A percentile compares a stretch with the other conserved stretches of the same genome.
Evolutionary conservation across 2,888 invertebrate genomes (phyloP).

Genomic region (Diplolepis rosae): DNA sequence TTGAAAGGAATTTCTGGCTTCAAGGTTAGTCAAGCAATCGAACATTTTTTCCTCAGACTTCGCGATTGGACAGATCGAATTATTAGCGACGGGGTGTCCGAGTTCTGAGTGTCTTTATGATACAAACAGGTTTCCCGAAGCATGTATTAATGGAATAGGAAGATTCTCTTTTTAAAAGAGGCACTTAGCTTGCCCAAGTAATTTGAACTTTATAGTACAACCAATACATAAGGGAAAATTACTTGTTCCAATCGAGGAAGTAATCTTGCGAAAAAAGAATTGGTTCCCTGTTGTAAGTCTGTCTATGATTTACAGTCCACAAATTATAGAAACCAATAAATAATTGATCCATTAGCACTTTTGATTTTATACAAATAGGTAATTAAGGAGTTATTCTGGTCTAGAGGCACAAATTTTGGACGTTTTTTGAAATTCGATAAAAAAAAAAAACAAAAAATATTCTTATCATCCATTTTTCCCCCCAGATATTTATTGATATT

Average conservation of each 20-base stretch:
- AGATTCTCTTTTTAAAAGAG: constrained; percentile 41
- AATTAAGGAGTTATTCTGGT: too few relatives aligned
- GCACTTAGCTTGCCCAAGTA: constrained; percentile 18
- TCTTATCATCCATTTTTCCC: too few relatives aligned
- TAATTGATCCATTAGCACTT: background rate
- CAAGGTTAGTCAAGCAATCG: constrained; percentile 26
- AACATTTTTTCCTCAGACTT: constrained; percentile 34
- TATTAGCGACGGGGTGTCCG: constrained; percentile 51
- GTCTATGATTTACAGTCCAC: background rate
- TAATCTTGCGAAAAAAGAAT: constrained; percentile 15
- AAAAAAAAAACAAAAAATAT: too few relatives aligned
- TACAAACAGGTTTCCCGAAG: constrained; percentile 52
- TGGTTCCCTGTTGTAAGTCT: background rate
- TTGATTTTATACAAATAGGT: background rate
- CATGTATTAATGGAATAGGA: constrained; percentile 53
- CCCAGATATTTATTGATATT: too few relatives aligned
- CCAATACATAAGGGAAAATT: constrained; percentile 23
- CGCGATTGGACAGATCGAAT: constrained; percentile 44
- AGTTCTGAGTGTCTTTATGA: constrained; percentile 29
- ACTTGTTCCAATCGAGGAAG: constrained; percentile 30
- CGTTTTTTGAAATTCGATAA: too few relatives aligned
- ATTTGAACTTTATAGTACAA: constrained; percentile 29
- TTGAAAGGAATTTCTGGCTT: constrained; percentile 24
- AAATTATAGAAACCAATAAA: background rate
- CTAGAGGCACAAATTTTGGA: too few relatives aligned